These are phyloP conservation scores for Pocillopora meandrina DNA, from an alignment of 92 coral and sea anemone species.

Conservation along the genomic window DNA sequence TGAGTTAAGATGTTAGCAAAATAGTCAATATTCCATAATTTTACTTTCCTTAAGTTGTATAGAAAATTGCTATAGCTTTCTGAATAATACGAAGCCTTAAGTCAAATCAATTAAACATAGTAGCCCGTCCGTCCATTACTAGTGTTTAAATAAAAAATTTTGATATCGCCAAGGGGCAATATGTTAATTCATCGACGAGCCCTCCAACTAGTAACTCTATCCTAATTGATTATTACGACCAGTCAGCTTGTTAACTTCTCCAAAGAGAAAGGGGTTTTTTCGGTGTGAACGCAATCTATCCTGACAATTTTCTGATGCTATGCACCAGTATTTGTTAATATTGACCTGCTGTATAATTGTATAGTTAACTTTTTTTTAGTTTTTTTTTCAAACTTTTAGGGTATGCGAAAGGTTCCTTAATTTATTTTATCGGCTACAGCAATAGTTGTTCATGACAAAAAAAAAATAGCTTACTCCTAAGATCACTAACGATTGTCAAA, in stretches of 20 bases:
- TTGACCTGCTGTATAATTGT: background rate
- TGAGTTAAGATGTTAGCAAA: background rate
- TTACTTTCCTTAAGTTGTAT: background rate
- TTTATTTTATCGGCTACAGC: background rate
- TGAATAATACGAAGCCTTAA: conserved; percentile 2
- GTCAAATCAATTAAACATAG: background rate
- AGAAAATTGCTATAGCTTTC: conserved; percentile 4
- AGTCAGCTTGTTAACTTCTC: background rate
- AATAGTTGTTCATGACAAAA: background rate
- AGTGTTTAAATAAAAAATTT: background rate
- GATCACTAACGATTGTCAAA: background rate
- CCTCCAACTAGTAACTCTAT: background rate
- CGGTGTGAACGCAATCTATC: background rate
- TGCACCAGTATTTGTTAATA: background rate
- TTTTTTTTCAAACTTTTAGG: background rate
- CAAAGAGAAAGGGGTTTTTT: no score
- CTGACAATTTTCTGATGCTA: background rate
- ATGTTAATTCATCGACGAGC: background rate
- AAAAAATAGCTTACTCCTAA: background rate
- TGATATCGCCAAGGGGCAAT: background rate
- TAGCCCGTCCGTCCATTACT: conserved; percentile 3
- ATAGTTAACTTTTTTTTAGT: conserved; percentile 2
- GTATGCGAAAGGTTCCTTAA: background rate
- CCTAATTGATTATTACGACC: background rate
- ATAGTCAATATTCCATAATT: background rate